Percentiles rank a stretch among this genome's conserved stretches.
Evolutionary conservation across 2,113 vertebrate genomes (phyloP).

Genomic region (Onychostoma macrolepis): DNA sequence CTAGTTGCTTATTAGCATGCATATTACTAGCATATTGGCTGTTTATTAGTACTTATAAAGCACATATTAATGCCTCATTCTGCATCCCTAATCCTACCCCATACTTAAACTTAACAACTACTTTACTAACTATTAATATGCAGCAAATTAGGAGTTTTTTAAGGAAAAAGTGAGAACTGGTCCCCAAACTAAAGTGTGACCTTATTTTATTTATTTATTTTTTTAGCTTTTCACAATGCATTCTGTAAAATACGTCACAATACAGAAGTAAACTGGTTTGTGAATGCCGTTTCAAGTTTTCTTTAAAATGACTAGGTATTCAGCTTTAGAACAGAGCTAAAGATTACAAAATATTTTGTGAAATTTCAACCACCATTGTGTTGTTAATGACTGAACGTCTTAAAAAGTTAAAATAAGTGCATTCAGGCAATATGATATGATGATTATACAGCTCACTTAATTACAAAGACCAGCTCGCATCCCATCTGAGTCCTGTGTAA

Average conservation of each 20-base stretch:
- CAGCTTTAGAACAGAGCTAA: background rate
- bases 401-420: background rate
- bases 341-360: background rate
- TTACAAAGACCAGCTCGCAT: background rate
- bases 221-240: background rate
- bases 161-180: background rate
- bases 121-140: background rate
- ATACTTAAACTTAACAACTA: too few species aligned
- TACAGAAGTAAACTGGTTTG: background rate
- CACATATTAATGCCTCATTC: too few species aligned
- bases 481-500: background rate
- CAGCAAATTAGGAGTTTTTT: background rate
- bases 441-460: background rate
- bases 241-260: background rate
- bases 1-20: background rate
- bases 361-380: background rate
- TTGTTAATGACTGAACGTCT: background rate
- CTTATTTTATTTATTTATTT: too few species aligned
- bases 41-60: too few species aligned
- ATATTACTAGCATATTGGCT: background rate
- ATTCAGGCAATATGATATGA: slow-evolving; percentile 18
- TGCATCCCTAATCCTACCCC: too few species aligned
- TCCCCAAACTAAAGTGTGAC: background rate
- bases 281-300: background rate
- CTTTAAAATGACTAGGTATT: background rate